Evolutionary conservation across 2,113 vertebrate species (phyloP).

Genomic region (Catagonus wagneri): DNA sequence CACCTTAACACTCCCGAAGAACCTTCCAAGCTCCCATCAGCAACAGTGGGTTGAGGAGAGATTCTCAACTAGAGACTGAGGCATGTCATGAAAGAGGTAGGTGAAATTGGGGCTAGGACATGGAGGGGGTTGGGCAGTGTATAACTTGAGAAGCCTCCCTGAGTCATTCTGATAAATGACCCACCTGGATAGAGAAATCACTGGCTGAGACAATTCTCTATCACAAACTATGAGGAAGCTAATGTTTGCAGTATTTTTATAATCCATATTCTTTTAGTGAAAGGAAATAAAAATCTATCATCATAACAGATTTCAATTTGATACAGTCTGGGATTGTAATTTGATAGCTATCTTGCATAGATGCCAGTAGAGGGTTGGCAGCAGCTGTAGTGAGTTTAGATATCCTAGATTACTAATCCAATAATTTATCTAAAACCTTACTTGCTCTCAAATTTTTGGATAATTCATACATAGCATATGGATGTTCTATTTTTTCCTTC

Average conservation of each 20-base stretch:
- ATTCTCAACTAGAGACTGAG: background rate
- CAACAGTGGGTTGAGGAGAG: background rate
- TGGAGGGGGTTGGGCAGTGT: background rate
- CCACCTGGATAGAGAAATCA: background rate
- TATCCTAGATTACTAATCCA: background rate
- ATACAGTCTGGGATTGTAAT: background rate
- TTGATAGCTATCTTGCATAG: background rate
- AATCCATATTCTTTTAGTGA: background rate
- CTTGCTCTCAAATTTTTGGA: background rate
- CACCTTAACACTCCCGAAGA: background rate
- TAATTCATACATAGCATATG: background rate
- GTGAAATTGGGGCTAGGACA: background rate
- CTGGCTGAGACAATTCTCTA: background rate
- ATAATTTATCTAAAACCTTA: background rate
- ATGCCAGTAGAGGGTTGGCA: background rate
- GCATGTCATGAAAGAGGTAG: background rate
- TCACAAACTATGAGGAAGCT: conserved; percentile 11
- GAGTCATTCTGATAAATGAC: background rate
- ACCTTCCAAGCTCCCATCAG: background rate
- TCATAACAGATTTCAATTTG: background rate
- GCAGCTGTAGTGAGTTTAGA: background rate
- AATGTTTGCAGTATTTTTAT: background rate
- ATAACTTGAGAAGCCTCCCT: background rate
- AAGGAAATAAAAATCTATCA: background rate
- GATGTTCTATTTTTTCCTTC: background rate